A percentile compares a stretch with the other conserved stretches of the same genome.
These are phyloP conservation scores for Axinella damicornis DNA, from an alignment of 37 sponge, comb jelly and placozoan species.

Conservation along the genomic window DNA sequence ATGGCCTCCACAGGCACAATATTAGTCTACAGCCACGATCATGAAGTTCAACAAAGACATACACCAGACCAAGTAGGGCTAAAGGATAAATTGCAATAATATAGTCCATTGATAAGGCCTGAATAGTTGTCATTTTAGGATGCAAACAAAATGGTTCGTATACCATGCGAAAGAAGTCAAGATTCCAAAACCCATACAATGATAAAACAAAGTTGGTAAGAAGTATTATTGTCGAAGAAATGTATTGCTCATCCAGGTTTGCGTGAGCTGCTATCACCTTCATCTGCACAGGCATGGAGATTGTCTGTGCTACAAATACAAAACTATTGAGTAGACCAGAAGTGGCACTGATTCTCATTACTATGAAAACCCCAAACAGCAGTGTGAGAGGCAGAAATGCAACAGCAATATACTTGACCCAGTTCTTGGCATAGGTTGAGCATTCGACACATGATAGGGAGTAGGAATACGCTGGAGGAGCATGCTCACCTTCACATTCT, in stretches of 20 bases:
- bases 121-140: too few relatives aligned
- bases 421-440: slow-evolving; percentile 2
- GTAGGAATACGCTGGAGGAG: slow-evolving; percentile 13
- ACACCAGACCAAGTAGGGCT: not conserved
- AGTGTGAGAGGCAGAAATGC: slow-evolving; percentile 4
- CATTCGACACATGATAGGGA: slow-evolving; percentile 6
- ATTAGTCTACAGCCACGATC: too few relatives aligned
- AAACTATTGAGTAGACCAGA: not conserved
- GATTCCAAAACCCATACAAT: slow-evolving; percentile 20
- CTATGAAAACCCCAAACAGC: not conserved
- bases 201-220: not conserved
- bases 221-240: not conserved
- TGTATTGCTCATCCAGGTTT: too few relatives aligned
- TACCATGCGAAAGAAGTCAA: slow-evolving; percentile 25
- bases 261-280: not conserved
- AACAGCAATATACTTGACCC: slow-evolving; percentile 1
- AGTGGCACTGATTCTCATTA: slow-evolving; percentile 1
- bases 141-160: slow-evolving; percentile 10
- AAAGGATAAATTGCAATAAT: slow-evolving; percentile 37
- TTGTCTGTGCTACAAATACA: not conserved
- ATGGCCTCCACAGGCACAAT: too few relatives aligned
- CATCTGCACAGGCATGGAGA: not conserved
- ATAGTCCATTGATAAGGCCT: slow-evolving; percentile 15
- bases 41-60: slow-evolving; percentile 10
- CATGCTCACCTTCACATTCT: not conserved